Evolutionary conservation across 2,113 vertebrate species (phyloP), one percentile per base, ranked within the genome.

Genomic region (Grantiella picta): DNA sequence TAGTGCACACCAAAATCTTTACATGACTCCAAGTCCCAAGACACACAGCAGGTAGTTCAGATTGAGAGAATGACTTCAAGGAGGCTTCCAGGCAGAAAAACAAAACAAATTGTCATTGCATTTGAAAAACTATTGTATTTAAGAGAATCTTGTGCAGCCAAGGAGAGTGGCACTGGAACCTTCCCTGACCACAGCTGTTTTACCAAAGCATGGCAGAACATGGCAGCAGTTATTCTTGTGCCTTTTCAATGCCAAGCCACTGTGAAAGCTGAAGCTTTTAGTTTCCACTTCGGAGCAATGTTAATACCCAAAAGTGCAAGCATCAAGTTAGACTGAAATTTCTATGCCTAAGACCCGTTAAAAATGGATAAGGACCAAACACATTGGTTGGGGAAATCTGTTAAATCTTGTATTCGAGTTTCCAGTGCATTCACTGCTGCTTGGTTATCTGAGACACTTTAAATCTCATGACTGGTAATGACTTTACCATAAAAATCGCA

Each of bases 301-400:
- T 36, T 69, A 96, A 95, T 86, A 88, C 76, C 80, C 86, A 65
- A 49, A 95, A 93, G 92, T 78, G 72, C 69, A 86, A 89, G 44
- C 68, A 40, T 83, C 56, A 69, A 71, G 72, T 75, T 49, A 75
- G 73, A 72, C 71, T 72, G 88, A 92, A 90, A 90, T 65, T 73
- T 78, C 90, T 89, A 63, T 29, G 68, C 64, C 83, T 77, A 89
- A 93, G 86, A 89, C 9, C 31, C 8, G 50, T 73, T 89, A 86
- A 93, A 97, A 90, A 93, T 86, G 16, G 78, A 60, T 61, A 79
- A 95, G 61, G 57, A 94, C 80, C 80, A 82, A 90, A 78, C 56
- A 64, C 16, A 11, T 28, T 49, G 60, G 28, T 78, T 81, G 72
- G 53, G 35, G 28, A 89, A 88, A 96, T 45, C 59, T 88, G 52